Conservation (phyloP, 2,888 invertebrate genomes). For the Phymatocera aterrima region DNA sequence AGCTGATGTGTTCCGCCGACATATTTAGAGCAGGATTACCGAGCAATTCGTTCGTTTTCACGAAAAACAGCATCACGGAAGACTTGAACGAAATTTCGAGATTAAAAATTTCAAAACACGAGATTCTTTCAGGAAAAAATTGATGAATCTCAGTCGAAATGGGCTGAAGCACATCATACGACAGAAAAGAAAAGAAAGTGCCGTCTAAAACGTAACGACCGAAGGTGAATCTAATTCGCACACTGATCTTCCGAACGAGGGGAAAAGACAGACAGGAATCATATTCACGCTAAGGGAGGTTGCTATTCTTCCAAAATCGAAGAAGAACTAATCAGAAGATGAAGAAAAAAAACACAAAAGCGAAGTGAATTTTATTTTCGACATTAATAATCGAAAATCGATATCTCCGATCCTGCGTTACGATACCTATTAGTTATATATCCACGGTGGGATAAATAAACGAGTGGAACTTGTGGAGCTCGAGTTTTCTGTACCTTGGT, state of each 20-base stretch:
- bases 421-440: slow-evolving; percentile 13
- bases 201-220: no score
- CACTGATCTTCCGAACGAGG: no score
- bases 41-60: not conserved
- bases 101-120: no score
- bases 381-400: not conserved
- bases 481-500: not conserved
- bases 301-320: not conserved
- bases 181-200: no score
- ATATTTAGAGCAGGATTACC: not conserved
- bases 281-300: no score
- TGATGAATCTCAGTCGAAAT: no score
- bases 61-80: no score
- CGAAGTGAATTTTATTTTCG: not conserved
- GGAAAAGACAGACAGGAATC: no score
- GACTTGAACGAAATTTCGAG: no score
- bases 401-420: not conserved
- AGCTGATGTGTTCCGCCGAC: not conserved
- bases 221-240: no score
- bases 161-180: no score
- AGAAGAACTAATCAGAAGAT: not conserved
- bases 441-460: slow-evolving; percentile 49
- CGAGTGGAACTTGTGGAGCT: slow-evolving; percentile 19
- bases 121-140: no score
- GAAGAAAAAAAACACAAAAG: not conserved